Conservation (phyloP, 2,888 invertebrate genomes). For the Drosophila paramelanica region DNA sequence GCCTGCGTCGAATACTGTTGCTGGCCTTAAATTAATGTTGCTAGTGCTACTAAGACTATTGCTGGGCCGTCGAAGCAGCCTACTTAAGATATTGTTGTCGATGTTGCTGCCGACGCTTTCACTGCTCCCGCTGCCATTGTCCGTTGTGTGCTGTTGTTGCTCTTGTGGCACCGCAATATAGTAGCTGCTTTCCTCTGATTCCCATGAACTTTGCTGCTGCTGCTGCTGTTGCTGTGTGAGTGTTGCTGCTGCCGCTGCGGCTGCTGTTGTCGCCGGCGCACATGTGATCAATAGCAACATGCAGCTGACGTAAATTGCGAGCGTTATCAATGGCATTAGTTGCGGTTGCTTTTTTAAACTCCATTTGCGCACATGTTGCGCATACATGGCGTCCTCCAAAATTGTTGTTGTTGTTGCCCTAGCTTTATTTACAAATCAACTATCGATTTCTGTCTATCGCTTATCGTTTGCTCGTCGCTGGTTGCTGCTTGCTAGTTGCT, state of each 20-base stretch:
- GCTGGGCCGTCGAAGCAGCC: slow-evolving; percentile 71
- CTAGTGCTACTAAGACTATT: slow-evolving; percentile 70
- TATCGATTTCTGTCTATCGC: slow-evolving; percentile 51
- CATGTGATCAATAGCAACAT: slow-evolving; percentile 84
- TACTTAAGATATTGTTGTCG: slow-evolving; percentile 77
- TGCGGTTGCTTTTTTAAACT: slow-evolving; percentile 85
- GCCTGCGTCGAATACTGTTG: slow-evolving; percentile 79
- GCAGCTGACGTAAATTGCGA: slow-evolving; percentile 83
- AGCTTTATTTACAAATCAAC: slow-evolving; percentile 74
- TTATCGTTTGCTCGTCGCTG: slow-evolving; percentile 26
- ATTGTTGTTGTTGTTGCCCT: slow-evolving; percentile 76
- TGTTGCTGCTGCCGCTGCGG: slow-evolving; percentile 67
- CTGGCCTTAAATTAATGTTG: slow-evolving; percentile 78
- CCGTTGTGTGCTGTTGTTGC: slow-evolving; percentile 37
- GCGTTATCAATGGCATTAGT: slow-evolving; percentile 85
- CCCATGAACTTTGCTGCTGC: slow-evolving; percentile 38
- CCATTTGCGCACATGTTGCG: slow-evolving; percentile 86
- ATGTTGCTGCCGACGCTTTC: slow-evolving; percentile 55
- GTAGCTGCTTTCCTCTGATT: slow-evolving; percentile 58
- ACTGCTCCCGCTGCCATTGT: slow-evolving; percentile 66
- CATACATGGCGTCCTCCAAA: slow-evolving; percentile 85
- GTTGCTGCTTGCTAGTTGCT: slow-evolving; percentile 19
- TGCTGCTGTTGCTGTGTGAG: slow-evolving; percentile 56
- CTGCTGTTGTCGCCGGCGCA: slow-evolving; percentile 78
- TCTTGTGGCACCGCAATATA: slow-evolving; percentile 61